Percentiles rank a stretch among this genome's conserved stretches.
These are phyloP conservation scores for Dromococcyx pavoninus DNA, from an alignment of 2,797 vertebrate species.

Conservation along the genomic window DNA sequence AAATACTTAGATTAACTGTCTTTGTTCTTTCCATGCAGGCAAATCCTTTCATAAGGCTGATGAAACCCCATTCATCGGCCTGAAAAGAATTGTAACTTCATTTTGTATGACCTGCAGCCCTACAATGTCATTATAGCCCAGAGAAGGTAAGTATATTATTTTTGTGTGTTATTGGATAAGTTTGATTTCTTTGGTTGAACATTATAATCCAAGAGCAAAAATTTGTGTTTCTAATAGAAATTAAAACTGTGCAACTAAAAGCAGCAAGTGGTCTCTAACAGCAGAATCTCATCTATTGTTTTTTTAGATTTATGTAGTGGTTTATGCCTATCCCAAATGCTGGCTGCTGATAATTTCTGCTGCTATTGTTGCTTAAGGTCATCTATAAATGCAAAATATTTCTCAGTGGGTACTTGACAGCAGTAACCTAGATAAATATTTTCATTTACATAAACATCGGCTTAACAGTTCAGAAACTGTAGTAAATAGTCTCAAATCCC, in stretches of 20 bases:
- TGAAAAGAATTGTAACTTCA: background rate
- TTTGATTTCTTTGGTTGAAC: background rate
- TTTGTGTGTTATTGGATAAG: background rate
- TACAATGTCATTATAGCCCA: background rate
- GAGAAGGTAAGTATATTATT: background rate
- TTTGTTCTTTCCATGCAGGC: background rate
- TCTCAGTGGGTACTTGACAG: slow-evolving; percentile 33
- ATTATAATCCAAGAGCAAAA: background rate
- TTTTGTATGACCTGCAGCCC: background rate
- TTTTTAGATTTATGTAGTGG: slow-evolving; percentile 38
- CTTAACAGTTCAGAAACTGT: slow-evolving; percentile 65
- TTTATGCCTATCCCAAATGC: background rate
- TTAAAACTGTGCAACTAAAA: background rate
- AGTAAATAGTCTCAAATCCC: slow-evolving; percentile 60
- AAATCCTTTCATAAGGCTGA: background rate
- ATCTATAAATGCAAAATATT: slow-evolving; percentile 51
- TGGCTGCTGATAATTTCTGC: slow-evolving; percentile 41
- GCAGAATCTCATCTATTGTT: background rate
- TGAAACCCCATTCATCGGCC: background rate
- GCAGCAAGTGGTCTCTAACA: background rate
- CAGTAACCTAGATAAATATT: slow-evolving; percentile 66
- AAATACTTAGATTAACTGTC: background rate
- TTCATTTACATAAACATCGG: slow-evolving; percentile 60
- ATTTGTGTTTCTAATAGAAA: slow-evolving; percentile 13
- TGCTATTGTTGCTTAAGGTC: slow-evolving; percentile 44